Base-by-base conservation (phyloP, 2,888 invertebrate genomes). In the Eupithecia centaureata region DNA sequence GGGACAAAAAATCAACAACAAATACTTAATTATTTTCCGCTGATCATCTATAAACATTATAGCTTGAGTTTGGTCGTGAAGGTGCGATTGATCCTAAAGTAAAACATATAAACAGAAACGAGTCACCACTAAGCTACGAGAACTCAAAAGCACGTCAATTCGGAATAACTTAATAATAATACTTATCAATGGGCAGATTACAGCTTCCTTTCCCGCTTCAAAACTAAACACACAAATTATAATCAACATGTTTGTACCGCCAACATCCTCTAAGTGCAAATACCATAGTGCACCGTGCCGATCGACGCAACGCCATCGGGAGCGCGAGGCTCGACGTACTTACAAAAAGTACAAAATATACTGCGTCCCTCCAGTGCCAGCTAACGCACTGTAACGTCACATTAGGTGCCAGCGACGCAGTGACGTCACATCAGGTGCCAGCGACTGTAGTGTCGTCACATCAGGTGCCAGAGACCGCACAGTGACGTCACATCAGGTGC, bases 111-210 rank as follows among this genome's bases (percentile, higher is more conserved):
- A 68, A 77, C 79, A 78, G 75, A 79, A 80, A 75, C 76, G 72
- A 79, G 76, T 76, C 77, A 67, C 57, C 59, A 69, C 74, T 65
- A 78, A 76, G 74, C 80, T 78, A 80, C 75, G 77, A 81, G 77
- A 80, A 84, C 85, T 81, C 87, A 84, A 85, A 83, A 87, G 85
- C 86, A 84, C 82, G 85, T 87, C 87, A 86, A 87, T 86, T 83
- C 88, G 89, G 89, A 91, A 90, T 89, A 91, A 90, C 88, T 90
- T 90, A 91, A 87, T 78, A 85, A 80, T 90, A 91, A 90, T 87
- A 91, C 91, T 90, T 89, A 90, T 81, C 85, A 84, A 87, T 89
- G 88, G 83, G 86, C 75, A 78, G 82, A 86, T 85, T 83, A 84
- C 81, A 82, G 88, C 86, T 88, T 90, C 79, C 90, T 90, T 32